Conservation (phyloP, 2,113 vertebrate genomes). For the Dicaeum eximium region DNA sequence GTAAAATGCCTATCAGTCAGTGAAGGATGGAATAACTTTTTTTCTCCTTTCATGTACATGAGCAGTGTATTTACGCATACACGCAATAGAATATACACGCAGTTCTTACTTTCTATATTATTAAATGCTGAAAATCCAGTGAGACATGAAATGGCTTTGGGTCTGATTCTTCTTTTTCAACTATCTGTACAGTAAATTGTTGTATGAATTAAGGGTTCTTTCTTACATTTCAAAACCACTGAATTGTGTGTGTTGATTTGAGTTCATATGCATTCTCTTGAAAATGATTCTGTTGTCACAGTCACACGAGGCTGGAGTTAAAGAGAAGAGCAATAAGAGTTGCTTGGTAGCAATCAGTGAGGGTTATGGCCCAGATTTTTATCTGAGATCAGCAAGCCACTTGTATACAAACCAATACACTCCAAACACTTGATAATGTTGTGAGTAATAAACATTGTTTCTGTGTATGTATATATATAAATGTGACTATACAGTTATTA, state of each 20-base stretch:
- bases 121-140: neutral
- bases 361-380: neutral
- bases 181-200: neutral
- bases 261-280: neutral
- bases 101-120: neutral
- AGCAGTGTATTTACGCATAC: neutral
- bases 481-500: neutral
- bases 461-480: neutral
- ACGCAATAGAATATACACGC: neutral
- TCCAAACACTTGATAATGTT: neutral
- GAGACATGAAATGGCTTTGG: neutral
- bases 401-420: neutral
- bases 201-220: neutral
- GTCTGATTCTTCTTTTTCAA: neutral
- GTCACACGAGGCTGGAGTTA: neutral
- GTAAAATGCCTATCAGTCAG: neutral
- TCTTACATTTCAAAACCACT: neutral
- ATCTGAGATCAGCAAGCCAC: neutral
- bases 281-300: neutral
- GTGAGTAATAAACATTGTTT: neutral
- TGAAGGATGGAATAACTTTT: neutral
- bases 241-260: neutral
- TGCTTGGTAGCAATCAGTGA: neutral
- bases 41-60: neutral
- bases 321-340: neutral